Base-by-base conservation (phyloP, 2,888 invertebrate genomes). In the Mimumesa dahlbomi region DNA sequence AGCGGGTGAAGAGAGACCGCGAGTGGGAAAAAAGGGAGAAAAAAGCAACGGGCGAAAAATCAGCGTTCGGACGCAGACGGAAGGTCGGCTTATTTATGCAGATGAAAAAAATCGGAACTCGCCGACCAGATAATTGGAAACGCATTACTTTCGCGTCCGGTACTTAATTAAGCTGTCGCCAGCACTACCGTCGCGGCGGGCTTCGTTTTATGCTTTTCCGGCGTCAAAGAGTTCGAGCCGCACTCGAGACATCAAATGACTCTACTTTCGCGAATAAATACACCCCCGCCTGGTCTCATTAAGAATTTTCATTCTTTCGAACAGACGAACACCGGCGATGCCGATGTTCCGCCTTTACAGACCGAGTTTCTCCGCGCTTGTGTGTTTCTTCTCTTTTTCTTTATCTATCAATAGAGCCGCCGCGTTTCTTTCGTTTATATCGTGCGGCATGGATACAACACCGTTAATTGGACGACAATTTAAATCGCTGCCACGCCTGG, bases 81-180 rank as follows among this genome's bases (percentile, higher is more conserved):
- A n/a, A n/a, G 29, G 45, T 14, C 36, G 16, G 13, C 56, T 46
- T 40, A 21, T 64, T 64, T 67, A 67, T 67, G 67, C 38, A 50
- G 50, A 67, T 64, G 43, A 57, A 56, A n/a, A n/a, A 46, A 56
- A 57, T 67, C 49, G 50, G 50, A 46, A 3, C 7, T n/a, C 2
- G 40, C 3, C 11, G 19, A 7, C 13, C 29, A 14, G 48, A 58
- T 65, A 68, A 68, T 68, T 65, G 68, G 22, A 68, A 65, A 58
- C 52, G 57, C 53, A 68, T 68, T 58, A 68, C 58, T 53, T 68
- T 48, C 29, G 46, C 58, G 6, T 36, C 36, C 16, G 13, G 18
- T 9, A 19, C 48, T 57, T 68, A 68, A 68, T 68, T 68, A 68
- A 68, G 46, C 64, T 65, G 68, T 65, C 68, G 36, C 58, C 58